Evolutionary conservation across 2,113 vertebrate genomes (phyloP).

Genomic region (Psephotus haematonotus): DNA sequence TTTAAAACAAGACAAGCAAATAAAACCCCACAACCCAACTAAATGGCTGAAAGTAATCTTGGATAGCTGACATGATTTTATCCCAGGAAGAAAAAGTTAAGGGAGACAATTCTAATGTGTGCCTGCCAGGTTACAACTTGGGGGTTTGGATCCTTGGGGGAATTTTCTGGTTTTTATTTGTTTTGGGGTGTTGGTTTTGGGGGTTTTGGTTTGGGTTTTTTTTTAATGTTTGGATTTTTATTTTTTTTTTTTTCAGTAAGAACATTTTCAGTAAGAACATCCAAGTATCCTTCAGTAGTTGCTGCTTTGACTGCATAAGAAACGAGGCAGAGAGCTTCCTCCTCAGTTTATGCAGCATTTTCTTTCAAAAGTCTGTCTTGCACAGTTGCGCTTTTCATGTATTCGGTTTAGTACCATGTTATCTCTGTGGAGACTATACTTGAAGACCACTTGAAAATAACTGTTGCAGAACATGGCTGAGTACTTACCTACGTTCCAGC

Average conservation of each 20-base stretch:
- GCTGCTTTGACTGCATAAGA: neutral
- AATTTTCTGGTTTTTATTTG: neutral
- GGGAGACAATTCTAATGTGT: neutral
- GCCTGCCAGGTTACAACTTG: neutral
- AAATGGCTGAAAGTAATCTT: neutral
- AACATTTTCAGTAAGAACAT: neutral
- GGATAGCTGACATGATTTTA: neutral
- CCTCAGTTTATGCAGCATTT: slow-evolving; percentile 19
- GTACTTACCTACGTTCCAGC: neutral
- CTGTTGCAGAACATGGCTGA: neutral
- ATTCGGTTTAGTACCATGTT: neutral
- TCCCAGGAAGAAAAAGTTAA: neutral
- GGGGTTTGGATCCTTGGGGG: neutral
- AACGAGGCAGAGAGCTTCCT: neutral
- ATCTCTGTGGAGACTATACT: neutral
- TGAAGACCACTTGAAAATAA: slow-evolving; percentile 36
- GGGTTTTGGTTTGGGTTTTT: neutral
- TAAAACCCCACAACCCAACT: neutral
- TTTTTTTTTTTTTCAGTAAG: neutral
- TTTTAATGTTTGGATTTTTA: neutral
- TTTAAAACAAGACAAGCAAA: neutral
- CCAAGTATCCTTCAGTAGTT: neutral
- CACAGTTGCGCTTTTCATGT: neutral
- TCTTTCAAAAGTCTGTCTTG: slow-evolving; percentile 9
- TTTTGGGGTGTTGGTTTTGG: neutral